Conservation (phyloP, 2,797 vertebrate genomes). For the Ctenopoma multispine region DNA sequence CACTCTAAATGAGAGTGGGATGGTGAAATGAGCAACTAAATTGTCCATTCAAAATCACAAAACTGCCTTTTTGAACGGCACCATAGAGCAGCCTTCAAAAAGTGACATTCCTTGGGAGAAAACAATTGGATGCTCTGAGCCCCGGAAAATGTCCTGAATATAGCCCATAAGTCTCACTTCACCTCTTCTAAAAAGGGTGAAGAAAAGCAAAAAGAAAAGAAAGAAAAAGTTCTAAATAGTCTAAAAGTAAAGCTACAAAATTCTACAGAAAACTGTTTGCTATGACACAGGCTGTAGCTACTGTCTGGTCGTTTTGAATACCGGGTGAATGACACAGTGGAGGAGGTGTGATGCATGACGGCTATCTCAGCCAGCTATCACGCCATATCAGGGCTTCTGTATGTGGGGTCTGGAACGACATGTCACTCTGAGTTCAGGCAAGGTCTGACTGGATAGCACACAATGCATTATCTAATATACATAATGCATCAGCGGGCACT, state of each 20-base stretch:
- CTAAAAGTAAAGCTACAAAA: conserved; percentile 43
- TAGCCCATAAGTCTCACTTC: conserved; percentile 33
- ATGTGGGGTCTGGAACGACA: conserved; percentile 27
- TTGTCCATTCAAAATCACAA: conserved; percentile 75
- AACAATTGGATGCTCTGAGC: conserved; percentile 63
- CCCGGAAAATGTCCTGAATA: conserved; percentile 47
- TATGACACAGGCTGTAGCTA: neutral
- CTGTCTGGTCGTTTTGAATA: conserved; percentile 25
- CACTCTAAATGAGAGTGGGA: conserved; percentile 59
- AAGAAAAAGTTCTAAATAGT: conserved; percentile 18
- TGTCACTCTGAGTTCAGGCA: conserved; percentile 42
- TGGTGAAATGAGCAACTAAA: conserved; percentile 72
- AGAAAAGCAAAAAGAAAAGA: neutral
- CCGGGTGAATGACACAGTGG: neutral
- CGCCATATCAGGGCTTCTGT: conserved; percentile 5
- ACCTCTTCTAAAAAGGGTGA: conserved; percentile 23
- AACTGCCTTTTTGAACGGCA: conserved; percentile 55
- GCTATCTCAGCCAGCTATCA: conserved; percentile 26
- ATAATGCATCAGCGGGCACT: conserved; percentile 81
- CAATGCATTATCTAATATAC: conserved; percentile 79
- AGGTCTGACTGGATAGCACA: conserved; percentile 68
- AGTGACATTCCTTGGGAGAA: conserved; percentile 45
- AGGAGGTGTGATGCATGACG: conserved; percentile 27
- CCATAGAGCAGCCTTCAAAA: conserved; percentile 58
- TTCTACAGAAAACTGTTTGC: neutral